Base-by-base conservation (phyloP, 1,140 invertebrate species). In the Coboldia fuscipes region DNA sequence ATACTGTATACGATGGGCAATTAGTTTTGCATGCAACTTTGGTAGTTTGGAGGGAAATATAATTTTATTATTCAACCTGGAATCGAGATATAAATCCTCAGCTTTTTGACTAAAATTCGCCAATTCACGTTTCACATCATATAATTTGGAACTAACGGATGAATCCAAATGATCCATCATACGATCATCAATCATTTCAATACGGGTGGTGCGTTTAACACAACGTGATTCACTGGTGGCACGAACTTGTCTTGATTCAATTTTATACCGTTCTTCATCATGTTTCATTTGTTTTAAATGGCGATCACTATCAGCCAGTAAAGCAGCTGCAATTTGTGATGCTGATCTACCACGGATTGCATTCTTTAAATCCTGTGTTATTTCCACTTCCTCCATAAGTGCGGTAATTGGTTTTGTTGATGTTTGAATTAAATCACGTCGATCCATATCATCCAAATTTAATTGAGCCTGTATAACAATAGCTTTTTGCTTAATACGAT, bases 321-420 rank as follows among this genome's bases (percentile, higher is more conserved):
- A 47, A 5, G 70, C 67, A 41, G 66, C 64, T 45, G 71, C 72
- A 41, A 80, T 80, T 19, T 65, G 64, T 44, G 63, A 71, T 8
- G 75, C 75, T 3, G 76, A 79, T 59, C 74, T 77, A 28, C 73
- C 75, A 37, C 64, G 61, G 16, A 78, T 51, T 41, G 58, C 60
- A 44, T 51, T 64, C 41, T 55, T 61, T 16, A 68, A 48, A 42
- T 64, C 60, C 34, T 49, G 45, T 30, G 68, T 62, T 33, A 68
- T 57, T 40, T 62, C 55, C 3, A 64, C 41, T 19, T 63, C 55
- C 31, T 44, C n/a, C n/a, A n/a, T 2, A 71, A 73, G n/a, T 67
- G 62, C 2, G 72, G 72, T 43, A 66, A 54, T 24, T 58, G 42
- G 19, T n/a, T n/a, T n/a, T n/a, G n/a, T n/a, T n/a, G n/a, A n/a